These are phyloP conservation scores for Aricia artaxerxes DNA, from an alignment of 2,888 invertebrate species.

Conservation along the genomic window DNA sequence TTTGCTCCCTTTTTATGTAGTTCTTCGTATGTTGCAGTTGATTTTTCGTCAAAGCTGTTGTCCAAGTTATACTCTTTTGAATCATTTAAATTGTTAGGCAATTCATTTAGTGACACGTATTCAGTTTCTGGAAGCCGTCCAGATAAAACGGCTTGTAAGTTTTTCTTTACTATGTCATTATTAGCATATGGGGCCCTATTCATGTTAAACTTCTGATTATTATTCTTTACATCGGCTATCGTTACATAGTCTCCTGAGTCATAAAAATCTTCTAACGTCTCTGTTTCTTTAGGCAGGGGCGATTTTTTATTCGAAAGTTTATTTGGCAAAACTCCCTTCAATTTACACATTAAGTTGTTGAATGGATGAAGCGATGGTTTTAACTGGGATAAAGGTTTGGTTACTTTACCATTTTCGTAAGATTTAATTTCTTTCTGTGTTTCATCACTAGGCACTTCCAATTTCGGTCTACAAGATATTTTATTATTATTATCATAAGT, in stretches of 20 bases:
- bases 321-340: constrained; percentile 83
- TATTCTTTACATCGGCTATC: constrained; percentile 90
- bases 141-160: constrained; percentile 80
- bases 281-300: constrained; percentile 68
- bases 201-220: constrained; percentile 82
- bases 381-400: constrained; percentile 56
- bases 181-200: constrained; percentile 80
- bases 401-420: constrained; percentile 43
- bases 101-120: constrained; percentile 90
- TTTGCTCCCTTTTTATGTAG: constrained; percentile 85
- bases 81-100: constrained; percentile 80
- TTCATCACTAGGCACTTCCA: constrained; percentile 65
- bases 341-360: constrained; percentile 86
- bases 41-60: constrained; percentile 58
- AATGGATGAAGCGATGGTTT: constrained; percentile 80
- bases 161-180: constrained; percentile 84
- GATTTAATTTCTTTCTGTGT: constrained; percentile 57
- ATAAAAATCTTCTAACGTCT: constrained; percentile 69
- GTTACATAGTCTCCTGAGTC: constrained; percentile 92
- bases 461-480: constrained; percentile 61
- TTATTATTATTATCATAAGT: constrained; percentile 51
- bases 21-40: constrained; percentile 60
- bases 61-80: constrained; percentile 68
- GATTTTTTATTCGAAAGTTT: constrained; percentile 76
- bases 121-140: constrained; percentile 84